Evolutionary conservation across 2,888 invertebrate genomes (phyloP), one percentile per base, ranked within the genome.

Genomic region (Ichneumoninae sp.): DNA sequence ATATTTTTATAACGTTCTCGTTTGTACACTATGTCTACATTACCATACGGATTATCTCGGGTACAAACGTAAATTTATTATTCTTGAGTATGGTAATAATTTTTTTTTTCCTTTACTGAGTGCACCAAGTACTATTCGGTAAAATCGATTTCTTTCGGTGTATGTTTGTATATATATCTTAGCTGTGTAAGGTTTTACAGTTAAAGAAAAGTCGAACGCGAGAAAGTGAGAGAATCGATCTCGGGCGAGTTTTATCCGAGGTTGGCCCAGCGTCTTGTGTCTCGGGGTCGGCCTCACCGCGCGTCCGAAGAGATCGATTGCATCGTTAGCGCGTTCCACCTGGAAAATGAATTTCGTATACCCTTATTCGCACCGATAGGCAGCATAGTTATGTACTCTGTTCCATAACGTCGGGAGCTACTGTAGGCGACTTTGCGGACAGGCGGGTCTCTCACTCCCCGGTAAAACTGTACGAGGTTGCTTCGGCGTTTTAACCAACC

Each of bases 321-420:
- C 87, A 86, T 88, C 88, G 88, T 89, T 88, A 88, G 86, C 84
- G 83, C 82, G 86, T 86, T 86, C 88, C 86, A 84, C 72, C 62
- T 85, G 82, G 88, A 89, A 89, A 89, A 88, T 89, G 85, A 89
- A 90, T 89, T 88, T 90, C 85, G 85, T 81, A 84, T 81, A 81
- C 26, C 81, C 81, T 74, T 78, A 81, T 70, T 60, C 60, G 84
- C 78, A 76, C 76, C 65, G 19, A 77, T 69, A 74, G 69, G 76
- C 77, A 75, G 65, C 70, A 81, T 75, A 78, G 81, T 79, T 81
- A 84, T 79, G 78, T 65, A 79, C 81, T 75, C 57, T 57, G 22
- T 57, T 7, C 72, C 10, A 54, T 70, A 75, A 80, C 78, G 65
- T 70, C 65, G 77, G 76, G 71, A 77, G 44, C 82, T 72, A 72